Evolutionary conservation across 2,113 vertebrate genomes (phyloP), one percentile per base, ranked within the genome.

Genomic region (Serilophus lunatus): DNA sequence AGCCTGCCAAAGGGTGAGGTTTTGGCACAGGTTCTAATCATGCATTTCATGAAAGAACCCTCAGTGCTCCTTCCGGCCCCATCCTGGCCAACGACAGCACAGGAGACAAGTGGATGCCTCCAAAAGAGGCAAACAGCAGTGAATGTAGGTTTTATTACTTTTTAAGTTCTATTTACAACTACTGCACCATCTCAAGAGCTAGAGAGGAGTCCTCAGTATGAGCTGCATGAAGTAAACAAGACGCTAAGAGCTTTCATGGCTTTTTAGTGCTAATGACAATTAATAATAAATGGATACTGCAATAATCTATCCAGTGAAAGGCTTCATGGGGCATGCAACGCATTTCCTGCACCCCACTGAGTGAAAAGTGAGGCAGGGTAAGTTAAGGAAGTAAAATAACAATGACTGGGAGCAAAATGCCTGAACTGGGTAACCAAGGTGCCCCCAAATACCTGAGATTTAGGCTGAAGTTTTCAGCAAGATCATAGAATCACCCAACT

Each of bases 181-280:
- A 15, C 79, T 81, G 63, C 36, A 29, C 90, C n/a, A 77, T 57
- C 88, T 96, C 72, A 75, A 93, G 90, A 93, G 88, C 71, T 71
- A 53, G 42, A 94, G 61, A 93, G 82, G 69, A 92, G 71, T 57
- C 92, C 90, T 96, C 86, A 51, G 53, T 68, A 88, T 18, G 57
- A 94, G 60, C 56, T 81, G 90, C 90, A 78, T 42, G 76, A 81
- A 93, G 91, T 90, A 96, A 97, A 90, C 93, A 95, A 96, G 92
- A 93, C 57, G 82, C 88, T 95, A 93, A 95, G 92, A 94, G 95
- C 88, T 93, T 96, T 88, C 92, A 51, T 70, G 76, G 88, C 88
- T 90, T 93, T 92, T 96, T 93, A 96, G 88, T 84, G 86, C 90
- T 92, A 94, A 95, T 95, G 86, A 95, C 72, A 93, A 95, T 96